Conservation (phyloP, 2,888 invertebrate genomes). For the Phortica okadai region DNA sequence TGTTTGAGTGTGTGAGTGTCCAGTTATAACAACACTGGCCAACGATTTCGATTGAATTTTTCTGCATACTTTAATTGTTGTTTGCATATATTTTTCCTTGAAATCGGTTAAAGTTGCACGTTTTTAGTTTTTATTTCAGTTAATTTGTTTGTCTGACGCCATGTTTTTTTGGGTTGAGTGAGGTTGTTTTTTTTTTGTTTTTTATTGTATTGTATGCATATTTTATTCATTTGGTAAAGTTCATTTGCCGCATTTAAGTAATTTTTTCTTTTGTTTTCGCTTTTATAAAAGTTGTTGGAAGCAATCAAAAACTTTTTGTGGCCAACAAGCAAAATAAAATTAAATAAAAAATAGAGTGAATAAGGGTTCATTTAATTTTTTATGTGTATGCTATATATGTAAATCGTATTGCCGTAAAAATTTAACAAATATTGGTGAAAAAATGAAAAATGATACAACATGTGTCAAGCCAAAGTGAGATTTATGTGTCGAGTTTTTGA, state of each 20-base stretch:
- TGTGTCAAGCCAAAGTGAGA: not conserved
- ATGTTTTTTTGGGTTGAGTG: slow-evolving; percentile 16
- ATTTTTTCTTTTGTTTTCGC: not conserved
- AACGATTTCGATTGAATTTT: slow-evolving; percentile 22
- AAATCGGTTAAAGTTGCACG: not conserved
- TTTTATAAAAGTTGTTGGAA: not conserved
- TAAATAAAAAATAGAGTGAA: too few species aligned
- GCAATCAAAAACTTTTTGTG: slow-evolving; percentile 8
- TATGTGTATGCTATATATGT: not conserved
- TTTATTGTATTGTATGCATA: slow-evolving; percentile 7
- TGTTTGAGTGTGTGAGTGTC: not conserved
- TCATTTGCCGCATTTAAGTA: slow-evolving; percentile 18
- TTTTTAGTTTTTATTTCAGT: slow-evolving; percentile 16
- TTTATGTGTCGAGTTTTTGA: not conserved
- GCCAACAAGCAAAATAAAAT: not conserved
- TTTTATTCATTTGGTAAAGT: slow-evolving; percentile 16
- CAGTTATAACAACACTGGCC: not conserved
- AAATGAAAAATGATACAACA: not conserved
- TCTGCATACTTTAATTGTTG: slow-evolving; percentile 12
- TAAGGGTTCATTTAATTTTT: not conserved
- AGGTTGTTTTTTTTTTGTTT: slow-evolving; percentile 5
- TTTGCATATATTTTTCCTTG: slow-evolving; percentile 1
- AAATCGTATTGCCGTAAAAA: not conserved
- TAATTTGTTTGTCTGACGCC: slow-evolving; percentile 24
- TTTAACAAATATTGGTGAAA: not conserved